phyloP scores from a whole-genome alignment of 2,797 vertebrate species.

The Gallinago stenura region DNA sequence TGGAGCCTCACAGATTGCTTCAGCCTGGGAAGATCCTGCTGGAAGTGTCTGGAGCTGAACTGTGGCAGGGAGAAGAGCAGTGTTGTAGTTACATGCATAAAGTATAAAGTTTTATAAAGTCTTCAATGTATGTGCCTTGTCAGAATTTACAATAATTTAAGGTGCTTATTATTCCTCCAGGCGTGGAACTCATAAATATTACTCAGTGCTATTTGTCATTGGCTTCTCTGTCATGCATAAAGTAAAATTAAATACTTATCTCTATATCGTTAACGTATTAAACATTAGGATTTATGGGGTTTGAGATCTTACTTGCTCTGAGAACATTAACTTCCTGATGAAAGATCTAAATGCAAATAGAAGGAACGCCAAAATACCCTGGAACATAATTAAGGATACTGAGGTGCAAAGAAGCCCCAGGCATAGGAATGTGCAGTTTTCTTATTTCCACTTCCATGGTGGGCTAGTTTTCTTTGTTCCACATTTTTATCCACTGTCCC shows the following conservation, averaged over 20 bases:
- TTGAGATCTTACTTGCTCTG: conserved; percentile 58
- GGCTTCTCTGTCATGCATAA: conserved; percentile 69
- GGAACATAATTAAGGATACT: conserved; percentile 59
- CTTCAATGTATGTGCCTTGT: conserved; percentile 51
- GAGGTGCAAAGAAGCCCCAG: conserved; percentile 52
- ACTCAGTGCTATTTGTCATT: conserved; percentile 67
- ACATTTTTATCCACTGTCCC: background rate
- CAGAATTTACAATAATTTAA: conserved; percentile 71
- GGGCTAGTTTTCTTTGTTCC: conserved; percentile 33
- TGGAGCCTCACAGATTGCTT: background rate
- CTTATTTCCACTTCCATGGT: conserved; percentile 44
- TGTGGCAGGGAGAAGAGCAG: background rate
- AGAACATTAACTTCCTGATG: conserved; percentile 67
- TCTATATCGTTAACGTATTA: conserved; percentile 66
- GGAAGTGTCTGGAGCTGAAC: background rate
- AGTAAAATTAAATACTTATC: conserved; percentile 73
- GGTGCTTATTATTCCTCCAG: conserved; percentile 55
- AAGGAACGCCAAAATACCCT: conserved; percentile 38
- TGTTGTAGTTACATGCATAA: background rate
- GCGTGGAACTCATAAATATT: conserved; percentile 71
- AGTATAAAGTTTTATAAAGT: conserved; percentile 60
- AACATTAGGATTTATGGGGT: conserved; percentile 68
- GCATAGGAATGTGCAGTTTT: conserved; percentile 25
- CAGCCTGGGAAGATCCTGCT: background rate
- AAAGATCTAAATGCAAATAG: conserved; percentile 65